Conservation (phyloP, 2,888 invertebrate genomes). For the Molanna angustata region DNA sequence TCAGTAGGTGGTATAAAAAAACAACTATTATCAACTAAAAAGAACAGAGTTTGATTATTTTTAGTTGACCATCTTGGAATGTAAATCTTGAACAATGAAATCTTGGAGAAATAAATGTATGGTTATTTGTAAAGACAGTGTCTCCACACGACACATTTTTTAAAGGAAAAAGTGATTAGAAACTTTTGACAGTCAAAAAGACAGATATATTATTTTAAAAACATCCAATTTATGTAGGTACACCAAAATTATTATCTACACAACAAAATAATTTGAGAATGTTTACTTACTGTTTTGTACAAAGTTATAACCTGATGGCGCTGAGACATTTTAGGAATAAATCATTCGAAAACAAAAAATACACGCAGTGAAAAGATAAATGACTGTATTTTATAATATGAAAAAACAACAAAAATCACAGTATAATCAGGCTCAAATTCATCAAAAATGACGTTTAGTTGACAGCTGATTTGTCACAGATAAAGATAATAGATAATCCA, state of each 20-base stretch:
- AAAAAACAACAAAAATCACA: too few species aligned
- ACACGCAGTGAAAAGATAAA: too few species aligned
- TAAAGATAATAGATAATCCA: too few species aligned
- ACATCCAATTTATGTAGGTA: background rate
- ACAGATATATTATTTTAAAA: background rate
- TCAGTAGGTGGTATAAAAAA: too few species aligned
- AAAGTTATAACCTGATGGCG: constrained; percentile 47
- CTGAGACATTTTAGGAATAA: constrained; percentile 39
- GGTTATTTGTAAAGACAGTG: background rate
- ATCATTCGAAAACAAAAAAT: background rate
- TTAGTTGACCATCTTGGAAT: background rate
- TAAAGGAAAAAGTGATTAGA: background rate
- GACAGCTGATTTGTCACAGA: too few species aligned
- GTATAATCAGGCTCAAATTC: too few species aligned
- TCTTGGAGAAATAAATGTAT: background rate
- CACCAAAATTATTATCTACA: background rate
- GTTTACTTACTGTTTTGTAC: constrained; percentile 17
- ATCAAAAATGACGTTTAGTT: too few species aligned
- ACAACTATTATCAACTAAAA: too few species aligned
- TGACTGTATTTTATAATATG: too few species aligned
- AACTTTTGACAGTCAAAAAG: background rate
- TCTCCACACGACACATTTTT: background rate
- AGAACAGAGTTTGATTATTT: too few species aligned
- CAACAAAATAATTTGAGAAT: background rate
- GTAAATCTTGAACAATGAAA: background rate